These are phyloP conservation scores for Drosophila ficusphila DNA, from an alignment of 1,140 invertebrate genomes.

Conservation along the genomic window DNA sequence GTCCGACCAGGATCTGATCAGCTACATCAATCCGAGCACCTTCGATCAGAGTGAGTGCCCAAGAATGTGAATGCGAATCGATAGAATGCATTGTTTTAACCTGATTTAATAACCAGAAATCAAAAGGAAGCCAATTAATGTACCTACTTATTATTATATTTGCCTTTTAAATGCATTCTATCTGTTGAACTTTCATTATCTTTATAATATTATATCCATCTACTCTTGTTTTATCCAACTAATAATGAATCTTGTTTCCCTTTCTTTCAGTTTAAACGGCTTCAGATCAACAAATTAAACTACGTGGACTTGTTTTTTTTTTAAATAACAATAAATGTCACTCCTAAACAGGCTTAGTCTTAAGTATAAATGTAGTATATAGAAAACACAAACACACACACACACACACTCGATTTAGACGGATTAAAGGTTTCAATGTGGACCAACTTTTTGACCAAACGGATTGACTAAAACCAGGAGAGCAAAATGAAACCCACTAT, in stretches of 20 bases:
- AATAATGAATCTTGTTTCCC: background rate
- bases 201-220: background rate
- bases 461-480: background rate
- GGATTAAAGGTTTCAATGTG: constrained; percentile 28
- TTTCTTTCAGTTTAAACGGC: constrained; percentile 61
- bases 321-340: constrained; percentile 42
- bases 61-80: background rate
- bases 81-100: too few species aligned
- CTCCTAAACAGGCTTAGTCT: constrained; percentile 51
- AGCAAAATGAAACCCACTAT: background rate
- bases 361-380: constrained; percentile 20
- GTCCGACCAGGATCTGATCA: constrained; percentile 93
- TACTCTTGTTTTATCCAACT: background rate
- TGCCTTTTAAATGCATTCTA: too few species aligned
- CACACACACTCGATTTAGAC: background rate
- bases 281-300: constrained; percentile 58
- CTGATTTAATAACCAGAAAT: too few species aligned
- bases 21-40: constrained; percentile 93
- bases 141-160: too few species aligned
- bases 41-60: constrained; percentile 90
- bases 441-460: constrained; percentile 32
- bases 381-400: constrained; percentile 4
- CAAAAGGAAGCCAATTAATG: too few species aligned
- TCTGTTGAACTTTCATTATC: too few species aligned
- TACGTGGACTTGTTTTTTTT: constrained; percentile 48